phyloP scores from a whole-genome alignment of 2,113 vertebrate genomes.

The Uria lomvia region DNA sequence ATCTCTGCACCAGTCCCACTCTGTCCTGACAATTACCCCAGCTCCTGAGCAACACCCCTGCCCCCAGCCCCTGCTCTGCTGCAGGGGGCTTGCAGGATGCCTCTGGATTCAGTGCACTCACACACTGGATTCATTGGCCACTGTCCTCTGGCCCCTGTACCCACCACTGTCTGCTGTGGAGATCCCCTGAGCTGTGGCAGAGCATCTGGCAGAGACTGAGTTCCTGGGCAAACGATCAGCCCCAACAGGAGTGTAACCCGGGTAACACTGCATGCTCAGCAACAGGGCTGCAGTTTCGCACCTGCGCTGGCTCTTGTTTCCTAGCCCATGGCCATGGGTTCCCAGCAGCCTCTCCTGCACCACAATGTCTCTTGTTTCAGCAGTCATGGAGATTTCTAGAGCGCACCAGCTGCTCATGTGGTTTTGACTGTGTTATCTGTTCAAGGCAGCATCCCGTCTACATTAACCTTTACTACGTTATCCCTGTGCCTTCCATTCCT shows the following conservation, averaged over 20 bases:
- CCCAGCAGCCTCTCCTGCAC: not conserved
- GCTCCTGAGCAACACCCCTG: not conserved
- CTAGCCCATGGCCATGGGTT: not conserved
- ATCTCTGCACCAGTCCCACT: not conserved
- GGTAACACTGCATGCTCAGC: not conserved
- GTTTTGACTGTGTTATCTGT: not conserved
- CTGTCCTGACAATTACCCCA: not conserved
- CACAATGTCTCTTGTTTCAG: not conserved
- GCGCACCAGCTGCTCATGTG: not conserved
- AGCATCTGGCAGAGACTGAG: not conserved
- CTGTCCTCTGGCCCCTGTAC: not conserved
- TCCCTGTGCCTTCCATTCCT: not conserved
- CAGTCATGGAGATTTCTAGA: not conserved
- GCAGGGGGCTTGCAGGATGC: not conserved
- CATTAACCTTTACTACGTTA: not conserved
- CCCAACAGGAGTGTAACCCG: not conserved
- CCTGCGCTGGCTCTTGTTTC: fast-evolving
- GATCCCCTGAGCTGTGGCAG: not conserved
- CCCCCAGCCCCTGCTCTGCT: not conserved
- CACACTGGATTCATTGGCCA: not conserved
- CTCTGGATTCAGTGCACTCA: not conserved
- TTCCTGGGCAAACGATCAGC: not conserved
- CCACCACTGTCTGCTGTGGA: not conserved
- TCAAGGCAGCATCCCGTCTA: not conserved
- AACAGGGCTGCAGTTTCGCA: not conserved